A percentile compares a stretch with the other conserved stretches of the same genome.
phyloP scores from a whole-genome alignment of 2,113 vertebrate species.

The Festucalex cinctus region DNA sequence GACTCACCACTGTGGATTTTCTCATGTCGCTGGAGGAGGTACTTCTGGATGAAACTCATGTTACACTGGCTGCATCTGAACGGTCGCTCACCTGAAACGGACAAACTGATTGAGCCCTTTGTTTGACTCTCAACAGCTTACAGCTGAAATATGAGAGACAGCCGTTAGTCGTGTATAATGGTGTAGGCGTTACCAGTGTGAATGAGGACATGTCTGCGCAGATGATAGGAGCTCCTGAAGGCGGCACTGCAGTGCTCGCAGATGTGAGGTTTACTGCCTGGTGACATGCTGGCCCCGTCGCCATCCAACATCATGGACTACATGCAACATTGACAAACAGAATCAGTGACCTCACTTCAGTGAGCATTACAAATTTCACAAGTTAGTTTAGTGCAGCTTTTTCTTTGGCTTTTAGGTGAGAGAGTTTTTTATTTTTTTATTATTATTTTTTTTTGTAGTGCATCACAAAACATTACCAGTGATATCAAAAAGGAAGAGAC shows the following conservation, averaged over 20 bases:
- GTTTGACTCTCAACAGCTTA: background rate
- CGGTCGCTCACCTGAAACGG: slow-evolving; percentile 83
- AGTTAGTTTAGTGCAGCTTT: too few species aligned
- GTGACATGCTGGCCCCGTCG: slow-evolving; percentile 82
- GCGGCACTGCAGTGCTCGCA: slow-evolving; percentile 94
- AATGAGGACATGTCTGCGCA: slow-evolving; percentile 95
- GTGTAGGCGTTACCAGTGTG: slow-evolving; percentile 78
- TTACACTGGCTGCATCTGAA: slow-evolving; percentile 98
- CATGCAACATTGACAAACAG: background rate
- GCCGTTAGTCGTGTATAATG: background rate
- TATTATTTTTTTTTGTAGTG: too few species aligned
- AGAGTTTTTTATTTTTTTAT: too few species aligned
- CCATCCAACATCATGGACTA: slow-evolving; percentile 79
- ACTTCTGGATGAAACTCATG: slow-evolving; percentile 99
- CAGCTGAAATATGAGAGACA: background rate
- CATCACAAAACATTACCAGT: too few species aligned
- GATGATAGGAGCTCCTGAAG: slow-evolving; percentile 96
- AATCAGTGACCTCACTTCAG: background rate
- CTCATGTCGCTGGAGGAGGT: slow-evolving; percentile 93
- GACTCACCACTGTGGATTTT: slow-evolving; percentile 92
- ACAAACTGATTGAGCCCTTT: background rate
- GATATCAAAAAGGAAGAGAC: too few species aligned
- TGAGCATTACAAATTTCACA: background rate
- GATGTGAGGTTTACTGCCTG: slow-evolving; percentile 91
- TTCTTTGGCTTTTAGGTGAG: too few species aligned